Conservation (phyloP, 2,113 vertebrate species). For the Tricholaema leucomelas region DNA sequence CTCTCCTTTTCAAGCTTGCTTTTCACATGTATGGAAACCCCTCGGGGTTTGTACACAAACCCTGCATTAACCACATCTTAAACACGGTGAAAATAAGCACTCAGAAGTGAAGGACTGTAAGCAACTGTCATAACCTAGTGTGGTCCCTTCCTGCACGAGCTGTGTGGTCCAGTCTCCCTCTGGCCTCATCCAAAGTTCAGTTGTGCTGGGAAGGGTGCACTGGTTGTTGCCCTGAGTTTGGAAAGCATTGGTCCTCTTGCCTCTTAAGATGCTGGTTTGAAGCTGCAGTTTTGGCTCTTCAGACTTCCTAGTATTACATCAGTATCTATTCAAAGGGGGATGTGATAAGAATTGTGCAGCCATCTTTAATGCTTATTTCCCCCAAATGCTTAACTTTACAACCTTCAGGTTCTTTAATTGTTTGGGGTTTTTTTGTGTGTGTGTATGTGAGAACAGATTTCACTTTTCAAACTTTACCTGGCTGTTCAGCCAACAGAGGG, state of each 20-base stretch:
- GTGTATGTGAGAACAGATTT: background rate
- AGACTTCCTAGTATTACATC: background rate
- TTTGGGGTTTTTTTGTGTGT: background rate
- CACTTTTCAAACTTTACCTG: background rate
- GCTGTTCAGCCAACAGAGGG: background rate
- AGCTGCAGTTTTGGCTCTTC: background rate
- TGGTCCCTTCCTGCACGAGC: background rate
- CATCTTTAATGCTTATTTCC: background rate
- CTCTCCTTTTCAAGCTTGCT: background rate
- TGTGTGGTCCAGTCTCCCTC: background rate
- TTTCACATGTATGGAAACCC: background rate
- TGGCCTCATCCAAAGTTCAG: accelerated
- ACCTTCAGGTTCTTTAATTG: background rate
- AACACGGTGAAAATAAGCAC: background rate
- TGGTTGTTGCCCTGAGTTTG: background rate
- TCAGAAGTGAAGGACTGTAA: background rate
- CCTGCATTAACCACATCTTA: background rate
- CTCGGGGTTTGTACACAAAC: accelerated
- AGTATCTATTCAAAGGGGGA: background rate
- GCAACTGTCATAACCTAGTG: background rate
- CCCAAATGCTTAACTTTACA: background rate
- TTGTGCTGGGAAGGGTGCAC: background rate
- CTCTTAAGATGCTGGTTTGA: background rate
- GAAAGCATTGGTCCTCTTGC: accelerated
- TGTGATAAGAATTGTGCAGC: background rate